A percentile compares a stretch with the other conserved stretches of the same genome.
Evolutionary conservation across 2,888 invertebrate genomes (phyloP).

Genomic region (Acanthococcus lagerstroemiae): DNA sequence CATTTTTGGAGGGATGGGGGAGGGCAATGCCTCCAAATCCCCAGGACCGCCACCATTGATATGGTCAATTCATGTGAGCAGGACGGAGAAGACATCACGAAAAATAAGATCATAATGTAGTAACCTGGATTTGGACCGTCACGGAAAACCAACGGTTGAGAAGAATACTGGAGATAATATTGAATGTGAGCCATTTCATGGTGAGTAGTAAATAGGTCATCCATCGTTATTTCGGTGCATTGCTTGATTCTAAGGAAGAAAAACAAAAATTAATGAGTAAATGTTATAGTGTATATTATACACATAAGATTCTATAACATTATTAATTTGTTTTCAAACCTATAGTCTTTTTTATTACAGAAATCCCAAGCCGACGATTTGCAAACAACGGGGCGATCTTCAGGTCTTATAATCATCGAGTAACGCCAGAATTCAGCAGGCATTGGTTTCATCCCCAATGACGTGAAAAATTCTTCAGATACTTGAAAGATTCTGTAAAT

Average conservation of each 20-base stretch:
- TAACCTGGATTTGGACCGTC: conserved; percentile 76
- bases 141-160: conserved; percentile 63
- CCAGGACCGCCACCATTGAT: too few relatives aligned
- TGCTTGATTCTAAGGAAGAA: conserved; percentile 58
- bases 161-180: conserved; percentile 67
- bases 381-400: conserved; percentile 60
- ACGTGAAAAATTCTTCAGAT: conserved; percentile 73
- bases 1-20: too few relatives aligned
- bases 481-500: conserved; percentile 46
- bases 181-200: conserved; percentile 77
- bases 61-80: too few relatives aligned
- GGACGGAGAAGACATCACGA: too few relatives aligned
- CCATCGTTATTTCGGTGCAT: conserved; percentile 68
- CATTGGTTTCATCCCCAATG: conserved; percentile 66
- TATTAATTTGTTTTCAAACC: conserved; percentile 45
- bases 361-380: conserved; percentile 78
- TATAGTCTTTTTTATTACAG: conserved; percentile 69
- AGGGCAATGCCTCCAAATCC: too few relatives aligned
- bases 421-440: conserved; percentile 75
- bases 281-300: not conserved
- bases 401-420: conserved; percentile 66
- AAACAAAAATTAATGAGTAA: not conserved
- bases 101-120: not conserved
- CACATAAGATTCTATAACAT: not conserved
- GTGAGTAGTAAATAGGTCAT: conserved; percentile 64